These are phyloP conservation scores for Microtus pennsylvanicus DNA, from an alignment of 2,113 vertebrate genomes.

Conservation along the genomic window DNA sequence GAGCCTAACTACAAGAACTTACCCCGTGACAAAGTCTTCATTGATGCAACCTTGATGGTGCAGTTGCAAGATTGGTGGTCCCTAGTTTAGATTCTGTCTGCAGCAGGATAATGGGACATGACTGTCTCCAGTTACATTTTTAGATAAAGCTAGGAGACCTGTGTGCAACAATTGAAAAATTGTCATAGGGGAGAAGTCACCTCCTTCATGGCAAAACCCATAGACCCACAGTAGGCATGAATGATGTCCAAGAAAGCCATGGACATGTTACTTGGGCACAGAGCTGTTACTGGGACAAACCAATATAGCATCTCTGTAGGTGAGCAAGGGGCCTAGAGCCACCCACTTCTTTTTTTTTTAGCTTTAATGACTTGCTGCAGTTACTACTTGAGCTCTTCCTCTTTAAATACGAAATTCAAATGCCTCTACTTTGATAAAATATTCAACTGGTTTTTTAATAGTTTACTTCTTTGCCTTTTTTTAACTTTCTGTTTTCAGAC, in stretches of 20 bases:
- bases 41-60: neutral
- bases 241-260: neutral
- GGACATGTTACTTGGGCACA: neutral
- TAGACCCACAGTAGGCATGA: neutral
- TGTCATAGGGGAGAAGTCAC: neutral
- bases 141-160: neutral
- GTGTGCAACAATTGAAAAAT: neutral
- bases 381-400: neutral
- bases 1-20: rapidly evolving
- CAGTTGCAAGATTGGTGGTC: neutral
- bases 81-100: neutral
- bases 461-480: neutral
- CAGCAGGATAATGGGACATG: neutral
- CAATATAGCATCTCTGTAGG: neutral
- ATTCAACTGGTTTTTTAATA: neutral
- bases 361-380: neutral
- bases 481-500: neutral
- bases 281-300: neutral
- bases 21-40: too few species aligned
- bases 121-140: neutral
- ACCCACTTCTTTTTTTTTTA: too few species aligned
- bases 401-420: neutral
- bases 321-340: neutral
- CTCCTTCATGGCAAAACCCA: neutral
- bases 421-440: neutral